Evolutionary conservation across 2,113 vertebrate species (phyloP), one percentile per base, ranked within the genome.

Genomic region (Glareola pratincola): DNA sequence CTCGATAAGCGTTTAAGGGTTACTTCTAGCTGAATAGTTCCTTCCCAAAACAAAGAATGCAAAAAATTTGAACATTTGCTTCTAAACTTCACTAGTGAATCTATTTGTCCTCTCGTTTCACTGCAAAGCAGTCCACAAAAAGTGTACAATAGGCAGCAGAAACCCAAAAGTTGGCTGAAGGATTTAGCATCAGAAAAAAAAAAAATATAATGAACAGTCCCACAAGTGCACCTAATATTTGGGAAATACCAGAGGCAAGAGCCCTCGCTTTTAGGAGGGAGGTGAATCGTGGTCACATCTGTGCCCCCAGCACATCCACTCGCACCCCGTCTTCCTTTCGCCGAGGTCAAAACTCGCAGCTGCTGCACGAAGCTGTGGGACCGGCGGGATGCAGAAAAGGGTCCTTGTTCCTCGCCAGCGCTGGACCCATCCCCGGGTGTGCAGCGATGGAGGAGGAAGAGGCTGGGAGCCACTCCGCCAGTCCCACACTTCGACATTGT

Each of bases 401-500:
- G 2, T 80, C 32, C 84, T 82, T 57, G 56, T 19, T 71, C 69
- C 86, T 43, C 0, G 0, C 30, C 66, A 24, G 43, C 43, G 37
- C 29, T 73, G 82, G 29, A 14, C 41, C 41, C 45, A 64, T n/a
- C 85, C 39, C 56, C 39, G 67, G 7, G 2, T 16, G 39, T 13
- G 23, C 43, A 39, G 2, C 2, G 1, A 22, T 4, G 0, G 21
- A 60, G 48, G 77, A 77, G 45, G 75, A 81, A 47, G 51, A 94
- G 68, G 36, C 67, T 92, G 77, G 24, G 62, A 94, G 67, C 47
- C 34, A 6, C 74, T 86, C 73, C 2, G 4, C 81, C 90, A 32
- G 91, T 85, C 94, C 77, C 88, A 85, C 85, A 85, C 83, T 96
- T 85, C 15, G 14, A 92, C 98, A 97, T 98, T 98, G 97, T 98